Evolutionary conservation across 2,113 vertebrate genomes (phyloP).

Genomic region (Nettapus auritus): DNA sequence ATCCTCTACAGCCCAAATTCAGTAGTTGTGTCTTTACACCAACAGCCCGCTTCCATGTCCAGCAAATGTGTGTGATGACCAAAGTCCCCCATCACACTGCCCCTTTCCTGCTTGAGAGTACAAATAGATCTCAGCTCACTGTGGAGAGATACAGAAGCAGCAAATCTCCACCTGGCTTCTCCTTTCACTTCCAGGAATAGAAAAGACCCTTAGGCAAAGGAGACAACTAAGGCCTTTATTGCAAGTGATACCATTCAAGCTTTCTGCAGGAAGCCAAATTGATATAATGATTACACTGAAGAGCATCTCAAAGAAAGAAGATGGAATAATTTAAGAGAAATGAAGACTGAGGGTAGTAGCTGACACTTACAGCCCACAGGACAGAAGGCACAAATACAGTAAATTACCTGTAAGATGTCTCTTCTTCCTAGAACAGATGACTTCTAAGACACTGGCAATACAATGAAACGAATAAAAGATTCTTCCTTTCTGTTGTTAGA

Average conservation of each 20-base stretch:
- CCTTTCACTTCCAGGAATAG: not conserved
- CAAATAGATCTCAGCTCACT: not conserved
- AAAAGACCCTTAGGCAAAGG: not conserved
- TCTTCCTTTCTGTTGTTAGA: slow-evolving; percentile 34
- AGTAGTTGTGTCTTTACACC: not conserved
- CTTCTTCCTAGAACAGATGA: slow-evolving; percentile 19
- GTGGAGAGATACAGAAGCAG: not conserved
- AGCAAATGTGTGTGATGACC: not conserved
- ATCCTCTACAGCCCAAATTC: not conserved
- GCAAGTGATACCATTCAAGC: not conserved
- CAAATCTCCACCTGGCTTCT: not conserved
- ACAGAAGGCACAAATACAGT: slow-evolving; percentile 44
- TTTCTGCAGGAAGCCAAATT: slow-evolving; percentile 16
- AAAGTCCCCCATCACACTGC: not conserved
- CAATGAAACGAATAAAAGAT: slow-evolving; percentile 47
- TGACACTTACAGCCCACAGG: slow-evolving; percentile 30
- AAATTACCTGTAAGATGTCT: slow-evolving; percentile 28
- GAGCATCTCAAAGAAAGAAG: slow-evolving; percentile 2
- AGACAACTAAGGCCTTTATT: not conserved
- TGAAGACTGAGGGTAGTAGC: slow-evolving; percentile 46
- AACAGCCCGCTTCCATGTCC: not conserved
- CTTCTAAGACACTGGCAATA: slow-evolving; percentile 18
- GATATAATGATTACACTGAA: slow-evolving; percentile 3
- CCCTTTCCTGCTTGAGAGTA: not conserved
- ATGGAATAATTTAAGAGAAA: slow-evolving; percentile 23